Evolutionary conservation across 2,888 invertebrate genomes (phyloP).

Genomic region (Hylaea fasciaria): DNA sequence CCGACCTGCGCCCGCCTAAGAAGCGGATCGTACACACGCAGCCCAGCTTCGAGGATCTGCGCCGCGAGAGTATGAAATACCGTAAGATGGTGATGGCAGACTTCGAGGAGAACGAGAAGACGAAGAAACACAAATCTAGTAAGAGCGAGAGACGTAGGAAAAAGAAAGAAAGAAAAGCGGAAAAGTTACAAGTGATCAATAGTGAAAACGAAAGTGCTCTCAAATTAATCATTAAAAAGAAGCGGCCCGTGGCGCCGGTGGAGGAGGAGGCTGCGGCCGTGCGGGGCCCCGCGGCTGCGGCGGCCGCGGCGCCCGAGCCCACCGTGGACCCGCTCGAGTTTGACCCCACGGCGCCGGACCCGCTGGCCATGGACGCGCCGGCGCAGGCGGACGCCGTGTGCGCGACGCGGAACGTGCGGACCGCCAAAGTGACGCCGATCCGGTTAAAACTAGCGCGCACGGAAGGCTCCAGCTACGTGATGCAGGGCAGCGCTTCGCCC

Average conservation of each 20-base stretch:
- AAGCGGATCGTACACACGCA: conserved; percentile 87
- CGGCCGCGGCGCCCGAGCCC: conserved; percentile 63
- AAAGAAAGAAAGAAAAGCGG: conserved; percentile 83
- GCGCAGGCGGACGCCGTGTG: conserved; percentile 70
- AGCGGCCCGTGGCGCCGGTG: conserved; percentile 75
- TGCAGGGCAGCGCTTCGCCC: conserved; percentile 66
- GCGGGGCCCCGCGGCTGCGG: conserved; percentile 60
- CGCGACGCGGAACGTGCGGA: conserved; percentile 84
- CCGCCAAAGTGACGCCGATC: conserved; percentile 90
- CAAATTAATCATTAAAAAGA: conserved; percentile 91
- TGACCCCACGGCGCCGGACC: conserved; percentile 77
- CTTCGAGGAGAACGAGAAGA: conserved; percentile 89
- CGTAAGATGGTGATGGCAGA: conserved; percentile 93
- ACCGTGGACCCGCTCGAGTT: conserved; percentile 77
- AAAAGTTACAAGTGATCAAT: conserved; percentile 81
- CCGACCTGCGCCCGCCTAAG: conserved; percentile 90
- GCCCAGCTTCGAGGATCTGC: conserved; percentile 91
- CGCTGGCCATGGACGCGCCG: conserved; percentile 75
- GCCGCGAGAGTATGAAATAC: conserved; percentile 94
- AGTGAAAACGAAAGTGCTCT: conserved; percentile 86
- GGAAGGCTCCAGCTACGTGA: conserved; percentile 89
- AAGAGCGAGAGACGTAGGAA: conserved; percentile 78
- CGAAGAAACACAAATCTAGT: conserved; percentile 72
- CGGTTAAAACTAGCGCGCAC: conserved; percentile 93
- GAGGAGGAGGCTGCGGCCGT: conserved; percentile 62